A percentile compares a stretch with the other conserved stretches of the same genome.
Evolutionary conservation across 2,113 vertebrate species (phyloP).

Genomic region (Phalacrocorax brasilianus): DNA sequence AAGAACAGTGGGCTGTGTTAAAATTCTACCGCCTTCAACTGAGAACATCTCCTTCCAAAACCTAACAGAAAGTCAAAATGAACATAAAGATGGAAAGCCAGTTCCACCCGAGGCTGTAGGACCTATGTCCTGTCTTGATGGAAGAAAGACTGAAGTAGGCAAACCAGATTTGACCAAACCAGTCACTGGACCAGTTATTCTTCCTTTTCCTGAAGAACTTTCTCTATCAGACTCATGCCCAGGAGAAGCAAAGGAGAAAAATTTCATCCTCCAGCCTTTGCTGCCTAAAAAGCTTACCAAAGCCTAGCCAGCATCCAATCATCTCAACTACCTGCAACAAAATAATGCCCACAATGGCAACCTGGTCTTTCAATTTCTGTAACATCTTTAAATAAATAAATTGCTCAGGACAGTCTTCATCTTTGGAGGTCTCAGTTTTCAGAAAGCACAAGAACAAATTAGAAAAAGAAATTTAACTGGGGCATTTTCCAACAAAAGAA

Average conservation of each 20-base stretch:
- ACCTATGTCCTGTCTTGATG: background rate
- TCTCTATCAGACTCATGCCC: conserved; percentile 54
- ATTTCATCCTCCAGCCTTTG: background rate
- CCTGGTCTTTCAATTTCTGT: background rate
- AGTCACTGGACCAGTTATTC: background rate
- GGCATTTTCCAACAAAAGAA: background rate
- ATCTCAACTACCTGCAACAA: background rate
- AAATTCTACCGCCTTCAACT: conserved; percentile 8
- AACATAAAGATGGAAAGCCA: background rate
- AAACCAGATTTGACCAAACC: background rate
- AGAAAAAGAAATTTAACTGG: background rate
- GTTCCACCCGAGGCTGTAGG: background rate
- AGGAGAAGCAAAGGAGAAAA: background rate
- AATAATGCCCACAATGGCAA: background rate
- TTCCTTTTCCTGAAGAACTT: conserved; percentile 59
- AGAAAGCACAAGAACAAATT: background rate
- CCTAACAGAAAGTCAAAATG: background rate
- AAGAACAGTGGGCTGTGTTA: conserved; percentile 40
- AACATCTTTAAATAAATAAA: background rate
- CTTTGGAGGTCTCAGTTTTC: background rate
- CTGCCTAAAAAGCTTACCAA: background rate
- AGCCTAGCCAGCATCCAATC: background rate
- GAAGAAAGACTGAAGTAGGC: background rate
- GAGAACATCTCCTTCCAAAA: background rate
- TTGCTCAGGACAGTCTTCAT: background rate